Base-by-base conservation (phyloP, 2,113 vertebrate genomes). In the Lagopus muta region DNA sequence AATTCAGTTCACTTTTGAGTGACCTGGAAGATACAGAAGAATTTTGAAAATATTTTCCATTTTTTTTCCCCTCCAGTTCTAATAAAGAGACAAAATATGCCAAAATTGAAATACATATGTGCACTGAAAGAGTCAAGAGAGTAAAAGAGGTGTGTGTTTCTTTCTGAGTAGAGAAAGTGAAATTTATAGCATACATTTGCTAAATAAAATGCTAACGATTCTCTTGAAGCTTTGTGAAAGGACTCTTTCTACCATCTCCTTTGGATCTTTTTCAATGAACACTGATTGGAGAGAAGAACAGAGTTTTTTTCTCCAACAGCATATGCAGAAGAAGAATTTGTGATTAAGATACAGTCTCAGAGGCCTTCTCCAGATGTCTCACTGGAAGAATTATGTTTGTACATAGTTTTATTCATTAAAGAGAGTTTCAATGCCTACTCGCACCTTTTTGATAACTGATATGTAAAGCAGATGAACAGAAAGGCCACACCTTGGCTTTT, bases 281-380 rank as follows among this genome's bases (percentile, higher is more conserved):
- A 34, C 2, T 36, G 40, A 32, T 43, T 22, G 5, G 27, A 8
- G 67, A 38, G 7, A 64, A 79, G 3, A 69, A 65, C 86, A 14
- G 40, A 42, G 2, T 27, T 81, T 27, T 80, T 73, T 79, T 42
- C 5, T 16, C 36, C 27, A 79, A 28, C 20, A 78, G 61, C 8
- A 5, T 5, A 9, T 1, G 4, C 13, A 43, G 48, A 61, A 69
- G 0, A 0, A 50, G 42, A 69, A 75, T 24, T 22, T 67, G 3
- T 24, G 24, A 12, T 30, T 40, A 36, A 43, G 16, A 11, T n/a
- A 5, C 1, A 57, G 17, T 45, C 5, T 43, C 40, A 47, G 34
- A 71, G 43, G 34, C 20, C 2, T 32, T 8, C 17, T 69, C 5
- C 48, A 54, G 4, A 32, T 40, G 8, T 28, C 13, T 50, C 11